Base-by-base conservation (phyloP, 2,113 vertebrate species). In the Leucoraja erinaceus region DNA sequence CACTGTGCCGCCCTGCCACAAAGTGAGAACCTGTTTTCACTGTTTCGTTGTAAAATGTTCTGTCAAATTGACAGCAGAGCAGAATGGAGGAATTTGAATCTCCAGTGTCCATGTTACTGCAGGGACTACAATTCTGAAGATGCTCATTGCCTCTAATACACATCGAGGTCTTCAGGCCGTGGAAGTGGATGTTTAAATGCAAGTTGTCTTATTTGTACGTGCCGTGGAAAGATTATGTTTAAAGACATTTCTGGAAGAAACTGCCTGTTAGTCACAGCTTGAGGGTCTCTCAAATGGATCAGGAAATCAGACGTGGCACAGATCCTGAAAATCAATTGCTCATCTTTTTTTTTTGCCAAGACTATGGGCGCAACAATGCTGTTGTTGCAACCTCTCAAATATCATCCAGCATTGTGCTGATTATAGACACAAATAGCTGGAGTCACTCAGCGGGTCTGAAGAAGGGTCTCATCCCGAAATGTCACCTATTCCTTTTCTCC, bases 231-330 rank as follows among this genome's bases (percentile, higher is more conserved):
- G 38, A 20, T 81, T 18, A 18, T 54, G 20, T 47, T 7, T 47
- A 79, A 47, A 47, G 61, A 59, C 83, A 86, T 84, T 84, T 84
- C 38, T 84, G 81, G 59, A 22, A 84, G 81, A 61, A 31, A 63
- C 25, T 61, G 47, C 6, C 22, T 59, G 78, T 5, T 20, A 33
- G 83, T 25, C 12, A 86, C 25, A 28, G 12, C 20, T 56, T 25
- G 83, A 54, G 20, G 54, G 14, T 86, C 25, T 28, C 3, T 59
- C 54, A n/a, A 61, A 25, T n/a, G 14, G 61, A 31, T 59, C 28
- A 61, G 83, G 25, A n/a, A 63, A 86, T n/a, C 56, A 18, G 79
- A 3, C 38, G 38, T 20, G 9, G 31, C 47, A 61, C 56, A 61
- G n/a, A 4, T 31, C 59, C 59, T 28, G 16, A 63, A 66, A 90